Percentiles rank a stretch among this genome's conserved stretches.
These are phyloP conservation scores for Lochmaea capreae DNA, from an alignment of 2,888 invertebrate species.

Conservation along the genomic window DNA sequence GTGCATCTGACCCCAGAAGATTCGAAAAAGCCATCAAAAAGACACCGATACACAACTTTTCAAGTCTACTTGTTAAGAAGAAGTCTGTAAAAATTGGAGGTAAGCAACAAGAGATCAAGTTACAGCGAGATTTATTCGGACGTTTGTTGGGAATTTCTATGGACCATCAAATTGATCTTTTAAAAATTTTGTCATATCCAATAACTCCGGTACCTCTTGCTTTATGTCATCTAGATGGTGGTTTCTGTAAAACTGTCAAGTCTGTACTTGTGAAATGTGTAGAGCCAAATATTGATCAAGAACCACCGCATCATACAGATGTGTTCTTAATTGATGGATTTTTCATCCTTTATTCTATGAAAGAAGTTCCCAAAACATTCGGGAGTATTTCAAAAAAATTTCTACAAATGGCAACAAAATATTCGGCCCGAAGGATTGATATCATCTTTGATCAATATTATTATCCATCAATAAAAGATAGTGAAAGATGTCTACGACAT, in stretches of 20 bases:
- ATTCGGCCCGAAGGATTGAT: slow-evolving; percentile 17
- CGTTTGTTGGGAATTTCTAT: slow-evolving; percentile 45
- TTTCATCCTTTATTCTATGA: slow-evolving; percentile 48
- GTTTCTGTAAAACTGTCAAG: slow-evolving; percentile 45
- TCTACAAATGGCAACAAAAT: slow-evolving; percentile 40
- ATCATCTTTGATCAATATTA: slow-evolving; percentile 37
- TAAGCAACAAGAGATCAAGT: slow-evolving; percentile 20
- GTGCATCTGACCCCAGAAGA: not conserved
- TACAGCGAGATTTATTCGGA: slow-evolving; percentile 21
- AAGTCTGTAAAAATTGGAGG: slow-evolving; percentile 30
- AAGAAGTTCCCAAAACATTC: slow-evolving; percentile 43
- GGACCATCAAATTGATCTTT: slow-evolving; percentile 46
- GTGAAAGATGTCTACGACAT: slow-evolving; percentile 19
- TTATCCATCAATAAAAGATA: slow-evolving; percentile 32
- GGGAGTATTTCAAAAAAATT: slow-evolving; percentile 40
- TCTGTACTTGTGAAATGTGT: too few relatives aligned
- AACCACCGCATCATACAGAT: slow-evolving; percentile 29
- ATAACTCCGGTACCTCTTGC: slow-evolving; percentile 44
- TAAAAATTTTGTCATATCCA: slow-evolving; percentile 11
- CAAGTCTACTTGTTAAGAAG: slow-evolving; percentile 19
- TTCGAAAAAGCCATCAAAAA: not conserved
- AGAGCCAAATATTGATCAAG: not conserved
- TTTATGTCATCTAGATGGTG: slow-evolving; percentile 49
- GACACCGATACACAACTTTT: not conserved
- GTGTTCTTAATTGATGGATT: slow-evolving; percentile 50